Evolutionary conservation across 2,113 vertebrate species (phyloP), one percentile per base, ranked within the genome.

Genomic region (Passerina amoena): DNA sequence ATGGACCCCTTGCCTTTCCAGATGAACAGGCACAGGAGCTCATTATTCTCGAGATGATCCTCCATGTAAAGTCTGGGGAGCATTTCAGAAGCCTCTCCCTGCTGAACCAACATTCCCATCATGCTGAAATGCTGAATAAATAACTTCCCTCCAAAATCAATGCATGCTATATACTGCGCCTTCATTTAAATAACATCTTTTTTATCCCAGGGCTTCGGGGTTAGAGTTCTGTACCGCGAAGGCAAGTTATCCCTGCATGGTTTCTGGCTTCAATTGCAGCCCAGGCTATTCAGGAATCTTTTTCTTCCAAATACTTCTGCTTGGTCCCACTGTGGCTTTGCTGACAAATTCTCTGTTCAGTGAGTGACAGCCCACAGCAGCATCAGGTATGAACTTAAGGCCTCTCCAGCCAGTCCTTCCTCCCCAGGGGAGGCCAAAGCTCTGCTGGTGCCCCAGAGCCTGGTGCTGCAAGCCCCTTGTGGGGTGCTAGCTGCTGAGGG

Each of bases 21-120:
- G 88, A 90, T 78, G 90, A 90, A 90, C 72, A 92, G 86, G 35
- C 86, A 83, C 68, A 50, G 64, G 72, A 92, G 53, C 82, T 95
- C 86, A 96, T 95, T 90, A 84, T 60, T 93, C 80, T 71, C 72
- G 64, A 3, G 9, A 47, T 42, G 79, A 83, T 78, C 40, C 65
- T 92, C 42, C 65, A 71, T 10, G 3, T 92, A 31, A 83, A 75
- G 64, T 63, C 93, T 68, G 57, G 69, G 61, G 59, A 96, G 69
- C 18, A 1, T 78, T 95, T 88, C 70, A 81, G 87, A 92, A 72
- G 48, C 76, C 31, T 92, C 25, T 86, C 51, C 59, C 64, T 76
- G 82, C 64, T 92, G 86, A 90, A 86, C 38, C 38, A 81, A 81
- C 40, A 75, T 13, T 75, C 57, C n/a, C 50, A 50, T 45, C 69